Evolutionary conservation across 35 echinoderm and acorn worm species (phyloP).

Genomic region (Ptychodera flava): DNA sequence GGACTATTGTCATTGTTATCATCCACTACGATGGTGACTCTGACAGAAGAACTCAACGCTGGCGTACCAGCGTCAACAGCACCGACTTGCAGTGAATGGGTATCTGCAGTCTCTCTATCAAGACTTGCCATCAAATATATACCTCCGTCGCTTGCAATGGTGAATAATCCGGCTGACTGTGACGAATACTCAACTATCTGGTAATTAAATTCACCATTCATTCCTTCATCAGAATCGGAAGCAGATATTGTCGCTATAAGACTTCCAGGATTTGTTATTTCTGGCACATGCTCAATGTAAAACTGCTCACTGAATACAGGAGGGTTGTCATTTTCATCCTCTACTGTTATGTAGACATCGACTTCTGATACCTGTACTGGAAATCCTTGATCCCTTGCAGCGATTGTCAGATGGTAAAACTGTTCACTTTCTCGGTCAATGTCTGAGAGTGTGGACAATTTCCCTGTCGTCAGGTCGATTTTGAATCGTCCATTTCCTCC

Average conservation of each 20-base stretch:
- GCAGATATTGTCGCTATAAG: constrained; percentile 68
- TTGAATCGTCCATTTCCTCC: constrained; percentile 47
- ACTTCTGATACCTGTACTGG: constrained; percentile 55
- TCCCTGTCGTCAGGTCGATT: constrained; percentile 56
- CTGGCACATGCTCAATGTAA: constrained; percentile 41
- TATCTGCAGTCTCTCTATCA: constrained; percentile 51
- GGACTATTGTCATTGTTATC: constrained; percentile 94
- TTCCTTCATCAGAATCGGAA: constrained; percentile 66
- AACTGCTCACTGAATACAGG: constrained; percentile 47
- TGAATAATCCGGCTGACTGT: constrained; percentile 33
- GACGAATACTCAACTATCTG: constrained; percentile 29
- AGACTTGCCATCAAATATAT: constrained; percentile 46
- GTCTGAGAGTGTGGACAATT: constrained; percentile 32
- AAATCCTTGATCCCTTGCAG: constrained; percentile 74
- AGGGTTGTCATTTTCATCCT: constrained; percentile 92
- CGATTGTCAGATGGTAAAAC: constrained; percentile 65
- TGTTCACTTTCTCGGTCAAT: constrained; percentile 74
- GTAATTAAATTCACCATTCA: constrained; percentile 43
- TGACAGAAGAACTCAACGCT: constrained; percentile 50
- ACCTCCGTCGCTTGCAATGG: constrained; percentile 22
- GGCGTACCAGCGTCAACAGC: constrained; percentile 69
- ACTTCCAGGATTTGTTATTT: constrained; percentile 51
- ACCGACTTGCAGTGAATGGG: constrained; percentile 64
- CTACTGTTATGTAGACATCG: constrained; percentile 42
- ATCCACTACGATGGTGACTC: constrained; percentile 58